A percentile compares a stretch with the other conserved stretches of the same genome.
phyloP scores from a whole-genome alignment of 1,140 invertebrate species.

The Myzus persicae region DNA sequence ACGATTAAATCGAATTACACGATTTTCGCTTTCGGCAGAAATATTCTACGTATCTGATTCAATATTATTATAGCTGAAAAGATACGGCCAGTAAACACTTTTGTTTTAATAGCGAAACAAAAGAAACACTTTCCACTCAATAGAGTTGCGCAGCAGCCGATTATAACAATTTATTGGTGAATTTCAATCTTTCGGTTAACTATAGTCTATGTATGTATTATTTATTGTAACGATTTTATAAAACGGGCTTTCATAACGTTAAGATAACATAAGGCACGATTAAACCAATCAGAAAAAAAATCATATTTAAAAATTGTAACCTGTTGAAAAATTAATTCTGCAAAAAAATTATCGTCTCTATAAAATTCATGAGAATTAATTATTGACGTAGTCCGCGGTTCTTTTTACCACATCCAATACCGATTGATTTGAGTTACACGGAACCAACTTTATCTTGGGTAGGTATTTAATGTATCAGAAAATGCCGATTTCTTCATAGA shows the following conservation, averaged over 20 bases:
- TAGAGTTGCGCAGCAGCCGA: too few species aligned
- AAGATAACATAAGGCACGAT: not conserved
- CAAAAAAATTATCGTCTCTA: too few species aligned
- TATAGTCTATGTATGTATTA: not conserved
- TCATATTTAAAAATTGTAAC: not conserved
- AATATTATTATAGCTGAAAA: not conserved
- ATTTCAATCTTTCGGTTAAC: not conserved
- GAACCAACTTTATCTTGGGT: too few species aligned
- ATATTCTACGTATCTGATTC: not conserved
- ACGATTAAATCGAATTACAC: constrained; percentile 22
- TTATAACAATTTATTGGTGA: not conserved
- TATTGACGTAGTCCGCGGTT: too few species aligned
- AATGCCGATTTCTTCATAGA: not conserved
- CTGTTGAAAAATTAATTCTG: too few species aligned
- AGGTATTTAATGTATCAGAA: not conserved
- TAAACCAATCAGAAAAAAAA: not conserved
- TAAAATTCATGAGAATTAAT: too few species aligned
- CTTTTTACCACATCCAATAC: too few species aligned
- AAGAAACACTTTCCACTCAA: not conserved
- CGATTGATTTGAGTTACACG: too few species aligned
- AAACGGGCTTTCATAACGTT: not conserved
- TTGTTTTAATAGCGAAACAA: not conserved
- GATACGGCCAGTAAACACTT: not conserved
- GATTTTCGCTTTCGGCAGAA: constrained; percentile 8
- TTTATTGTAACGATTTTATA: not conserved